Conservation (phyloP, 2,888 invertebrate species). For the Volucella inflata region DNA sequence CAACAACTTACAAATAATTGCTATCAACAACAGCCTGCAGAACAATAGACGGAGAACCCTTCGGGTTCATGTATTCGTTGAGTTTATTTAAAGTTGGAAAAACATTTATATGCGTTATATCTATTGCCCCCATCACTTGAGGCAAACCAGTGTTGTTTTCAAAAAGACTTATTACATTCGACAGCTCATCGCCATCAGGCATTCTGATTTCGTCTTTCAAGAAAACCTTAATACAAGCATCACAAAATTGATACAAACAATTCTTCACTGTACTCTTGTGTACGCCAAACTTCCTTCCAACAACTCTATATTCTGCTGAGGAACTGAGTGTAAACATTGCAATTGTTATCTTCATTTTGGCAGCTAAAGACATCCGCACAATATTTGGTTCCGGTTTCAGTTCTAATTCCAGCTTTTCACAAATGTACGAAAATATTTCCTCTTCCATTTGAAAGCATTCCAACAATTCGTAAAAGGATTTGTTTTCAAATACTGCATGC, state of each 20-base stretch:
- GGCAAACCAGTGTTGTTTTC: conserved; percentile 8
- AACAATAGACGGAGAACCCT: background rate
- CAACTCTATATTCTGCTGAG: conserved; percentile 75
- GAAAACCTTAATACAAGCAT: conserved; percentile 77
- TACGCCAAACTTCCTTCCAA: conserved; percentile 76
- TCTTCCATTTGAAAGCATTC: background rate
- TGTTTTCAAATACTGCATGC: no score
- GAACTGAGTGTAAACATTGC: conserved; percentile 74
- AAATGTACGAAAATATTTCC: conserved; percentile 14
- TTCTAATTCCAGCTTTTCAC: conserved; percentile 17
- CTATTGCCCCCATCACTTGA: conserved; percentile 33
- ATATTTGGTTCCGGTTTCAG: conserved; percentile 24
- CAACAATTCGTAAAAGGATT: no score
- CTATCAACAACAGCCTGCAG: conserved; percentile 10
- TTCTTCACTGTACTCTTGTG: conserved; percentile 76
- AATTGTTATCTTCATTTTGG: conserved; percentile 75
- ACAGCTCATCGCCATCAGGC: conserved; percentile 77
- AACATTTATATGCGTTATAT: conserved; percentile 24
- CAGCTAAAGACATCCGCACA: conserved; percentile 53
- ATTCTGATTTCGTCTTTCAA: conserved; percentile 76
- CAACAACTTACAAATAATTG: conserved; percentile 13
- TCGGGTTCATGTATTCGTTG: background rate
- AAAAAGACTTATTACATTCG: conserved; percentile 28
- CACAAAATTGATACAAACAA: conserved; percentile 76
- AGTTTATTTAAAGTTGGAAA: background rate